phyloP scores from a whole-genome alignment of 1,140 invertebrate species.

The Cyphomyrmex costatus region DNA sequence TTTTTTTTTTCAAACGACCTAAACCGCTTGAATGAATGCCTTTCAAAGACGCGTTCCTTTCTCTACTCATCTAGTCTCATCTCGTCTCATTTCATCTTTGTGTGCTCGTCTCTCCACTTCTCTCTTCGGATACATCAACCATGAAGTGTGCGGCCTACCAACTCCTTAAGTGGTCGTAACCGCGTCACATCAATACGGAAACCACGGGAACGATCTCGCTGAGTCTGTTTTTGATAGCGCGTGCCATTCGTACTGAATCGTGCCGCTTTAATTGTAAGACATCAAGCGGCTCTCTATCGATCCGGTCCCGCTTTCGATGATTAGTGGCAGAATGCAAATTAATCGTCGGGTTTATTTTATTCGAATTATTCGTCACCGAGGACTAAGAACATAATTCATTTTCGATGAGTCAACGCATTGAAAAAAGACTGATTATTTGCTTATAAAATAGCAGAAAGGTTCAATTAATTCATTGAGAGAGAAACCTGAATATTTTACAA shows the following conservation, averaged over 20 bases:
- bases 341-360: constrained; percentile 25
- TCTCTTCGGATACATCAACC: constrained; percentile 9
- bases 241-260: constrained; percentile 3
- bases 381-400: constrained; percentile 23
- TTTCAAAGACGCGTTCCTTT: constrained; percentile 56
- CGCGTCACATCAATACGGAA: constrained; percentile 49
- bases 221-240: constrained; percentile 36
- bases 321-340: constrained; percentile 45
- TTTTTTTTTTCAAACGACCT: constrained; percentile 61
- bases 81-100: neutral
- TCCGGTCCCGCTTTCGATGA: neutral
- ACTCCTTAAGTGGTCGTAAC: constrained; percentile 57
- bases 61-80: neutral
- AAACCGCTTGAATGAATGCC: constrained; percentile 64
- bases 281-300: constrained; percentile 19
- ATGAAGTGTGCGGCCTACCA: neutral
- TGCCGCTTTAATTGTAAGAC: constrained; percentile 41
- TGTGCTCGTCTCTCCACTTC: neutral
- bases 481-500: constrained; percentile 4
- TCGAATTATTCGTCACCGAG: neutral
- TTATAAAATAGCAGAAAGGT: neutral
- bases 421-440: neutral
- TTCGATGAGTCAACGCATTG: constrained; percentile 5
- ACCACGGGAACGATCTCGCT: constrained; percentile 20
- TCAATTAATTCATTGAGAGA: constrained; percentile 30